Conservation (phyloP, 2,113 vertebrate genomes). For the Carlito syrichta region DNA sequence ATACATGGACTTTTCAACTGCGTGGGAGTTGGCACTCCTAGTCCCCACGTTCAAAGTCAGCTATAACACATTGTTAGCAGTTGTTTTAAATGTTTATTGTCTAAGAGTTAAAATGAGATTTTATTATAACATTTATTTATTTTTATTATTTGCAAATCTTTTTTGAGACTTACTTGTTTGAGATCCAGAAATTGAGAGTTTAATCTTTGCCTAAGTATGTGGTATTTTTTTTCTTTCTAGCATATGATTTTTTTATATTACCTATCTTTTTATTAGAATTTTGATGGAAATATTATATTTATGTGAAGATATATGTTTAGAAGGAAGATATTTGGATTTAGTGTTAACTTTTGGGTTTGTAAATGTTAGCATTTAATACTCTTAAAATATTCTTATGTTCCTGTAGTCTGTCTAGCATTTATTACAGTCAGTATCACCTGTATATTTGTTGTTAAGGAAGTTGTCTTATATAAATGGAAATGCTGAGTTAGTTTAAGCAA, state of each 20-base stretch:
- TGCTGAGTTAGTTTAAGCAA: neutral
- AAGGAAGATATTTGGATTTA: neutral
- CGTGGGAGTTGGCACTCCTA: neutral
- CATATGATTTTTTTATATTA: slow-evolving; percentile 29
- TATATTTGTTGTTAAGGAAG: slow-evolving; percentile 2
- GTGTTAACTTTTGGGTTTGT: neutral
- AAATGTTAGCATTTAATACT: slow-evolving; percentile 20
- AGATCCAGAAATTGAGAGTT: neutral
- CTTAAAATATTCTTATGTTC: neutral
- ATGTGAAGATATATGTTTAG: neutral
- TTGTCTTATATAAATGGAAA: neutral
- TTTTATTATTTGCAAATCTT: neutral
- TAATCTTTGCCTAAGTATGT: neutral
- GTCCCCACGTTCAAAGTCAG: neutral
- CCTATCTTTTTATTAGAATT: neutral
- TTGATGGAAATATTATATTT: neutral
- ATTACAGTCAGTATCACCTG: neutral
- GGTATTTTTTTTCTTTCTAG: slow-evolving; percentile 12
- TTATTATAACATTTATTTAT: slow-evolving; percentile 35
- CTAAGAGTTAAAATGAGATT: slow-evolving; percentile 20
- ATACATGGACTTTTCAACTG: neutral
- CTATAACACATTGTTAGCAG: neutral
- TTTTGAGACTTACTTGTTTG: slow-evolving; percentile 7
- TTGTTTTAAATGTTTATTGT: slow-evolving; percentile 16
- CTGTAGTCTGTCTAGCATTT: neutral